Conservation (phyloP, 2,888 invertebrate genomes). For the Leuctra nigra region DNA sequence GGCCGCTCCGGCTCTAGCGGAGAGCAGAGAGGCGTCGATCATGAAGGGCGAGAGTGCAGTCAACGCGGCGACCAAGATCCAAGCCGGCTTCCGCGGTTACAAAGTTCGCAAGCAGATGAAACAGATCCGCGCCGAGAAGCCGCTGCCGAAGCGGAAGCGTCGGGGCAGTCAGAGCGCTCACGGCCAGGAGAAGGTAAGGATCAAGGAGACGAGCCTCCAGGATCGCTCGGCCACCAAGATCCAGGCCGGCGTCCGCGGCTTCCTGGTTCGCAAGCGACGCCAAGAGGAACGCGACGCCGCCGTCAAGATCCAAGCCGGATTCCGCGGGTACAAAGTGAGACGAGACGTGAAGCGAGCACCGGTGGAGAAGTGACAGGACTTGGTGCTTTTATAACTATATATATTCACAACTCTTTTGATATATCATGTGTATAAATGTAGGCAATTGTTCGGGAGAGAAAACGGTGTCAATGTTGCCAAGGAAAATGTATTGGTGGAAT, state of each 20-base stretch:
- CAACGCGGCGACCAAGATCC: conserved; percentile 48
- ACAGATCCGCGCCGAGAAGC: conserved; percentile 4
- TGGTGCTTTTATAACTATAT: conserved; percentile 5
- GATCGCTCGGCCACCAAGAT: conserved; percentile 51
- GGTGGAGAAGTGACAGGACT: conserved; percentile 24
- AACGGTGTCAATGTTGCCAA: background rate
- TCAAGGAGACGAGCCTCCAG: conserved; percentile 31
- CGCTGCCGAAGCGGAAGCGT: conserved; percentile 14
- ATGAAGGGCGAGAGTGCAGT: conserved; percentile 36
- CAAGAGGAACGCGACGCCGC: conserved; percentile 40
- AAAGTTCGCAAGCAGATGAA: conserved; percentile 32
- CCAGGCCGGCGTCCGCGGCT: conserved; percentile 62
- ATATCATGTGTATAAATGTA: background rate
- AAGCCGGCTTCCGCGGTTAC: conserved; percentile 50
- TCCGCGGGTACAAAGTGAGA: conserved; percentile 42
- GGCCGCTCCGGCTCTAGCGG: conserved; percentile 21
- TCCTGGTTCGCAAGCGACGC: conserved; percentile 50
- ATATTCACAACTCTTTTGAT: conserved; percentile 6
- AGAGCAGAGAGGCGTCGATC: conserved; percentile 40
- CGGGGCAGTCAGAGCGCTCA: no score
- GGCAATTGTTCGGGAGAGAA: background rate
- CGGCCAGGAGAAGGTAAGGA: conserved; percentile 15
- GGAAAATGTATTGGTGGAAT: no score
- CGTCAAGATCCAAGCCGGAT: conserved; percentile 42
- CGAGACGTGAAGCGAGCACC: conserved; percentile 37